Evolutionary conservation across 2,888 invertebrate species (phyloP).

Genomic region (Tachina grossa): DNA sequence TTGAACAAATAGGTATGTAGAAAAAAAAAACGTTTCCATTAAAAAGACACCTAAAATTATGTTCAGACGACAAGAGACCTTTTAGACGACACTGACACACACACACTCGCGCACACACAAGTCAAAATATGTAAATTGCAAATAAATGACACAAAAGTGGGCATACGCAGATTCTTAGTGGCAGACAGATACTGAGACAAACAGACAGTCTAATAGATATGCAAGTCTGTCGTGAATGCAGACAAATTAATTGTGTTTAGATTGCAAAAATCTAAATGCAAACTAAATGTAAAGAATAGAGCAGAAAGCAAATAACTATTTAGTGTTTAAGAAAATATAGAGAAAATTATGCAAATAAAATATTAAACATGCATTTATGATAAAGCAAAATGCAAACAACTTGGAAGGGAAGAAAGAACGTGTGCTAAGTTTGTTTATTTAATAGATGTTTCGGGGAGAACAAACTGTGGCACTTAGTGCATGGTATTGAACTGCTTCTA

Average conservation of each 20-base stretch:
- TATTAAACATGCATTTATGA: conserved; percentile 47
- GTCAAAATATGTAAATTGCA: conserved; percentile 38
- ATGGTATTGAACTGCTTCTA: neutral
- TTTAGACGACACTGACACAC: neutral
- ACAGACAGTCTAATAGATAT: conserved; percentile 34
- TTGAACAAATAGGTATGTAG: neutral
- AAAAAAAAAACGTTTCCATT: conserved; percentile 28
- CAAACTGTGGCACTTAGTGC: conserved; percentile 16
- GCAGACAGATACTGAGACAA: conserved; percentile 24
- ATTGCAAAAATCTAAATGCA: conserved; percentile 49
- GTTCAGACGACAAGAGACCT: conserved; percentile 44
- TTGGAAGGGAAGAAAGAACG: conserved; percentile 36
- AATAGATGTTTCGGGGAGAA: conserved; percentile 31
- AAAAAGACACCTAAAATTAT: conserved; percentile 38
- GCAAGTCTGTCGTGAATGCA: conserved; percentile 59
- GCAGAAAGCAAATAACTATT: conserved; percentile 10
- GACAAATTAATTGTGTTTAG: conserved; percentile 69
- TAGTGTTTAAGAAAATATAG: conserved; percentile 28
- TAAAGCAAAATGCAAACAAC: conserved; percentile 24
- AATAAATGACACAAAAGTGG: conserved; percentile 54
- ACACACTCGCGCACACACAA: conserved; percentile 37
- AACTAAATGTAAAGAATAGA: conserved; percentile 17
- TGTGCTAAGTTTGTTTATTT: conserved; percentile 50
- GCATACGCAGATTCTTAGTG: conserved; percentile 31
- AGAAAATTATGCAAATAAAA: conserved; percentile 61